A percentile compares a stretch with the other conserved stretches of the same genome.
Evolutionary conservation across 1,140 invertebrate genomes (phyloP).

Genomic region (Macrotrachela quadricornifera): DNA sequence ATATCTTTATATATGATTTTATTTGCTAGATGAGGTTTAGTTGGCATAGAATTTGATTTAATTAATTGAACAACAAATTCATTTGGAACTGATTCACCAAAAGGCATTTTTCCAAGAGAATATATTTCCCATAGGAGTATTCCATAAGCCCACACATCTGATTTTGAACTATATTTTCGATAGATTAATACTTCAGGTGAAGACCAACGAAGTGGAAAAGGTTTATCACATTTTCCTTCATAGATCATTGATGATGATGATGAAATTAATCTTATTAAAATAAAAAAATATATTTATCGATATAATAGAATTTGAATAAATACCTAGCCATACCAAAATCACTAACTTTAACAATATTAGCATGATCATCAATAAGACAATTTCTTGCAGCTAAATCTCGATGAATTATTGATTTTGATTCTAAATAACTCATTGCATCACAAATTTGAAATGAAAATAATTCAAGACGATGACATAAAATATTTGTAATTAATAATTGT

Average conservation of each 20-base stretch:
- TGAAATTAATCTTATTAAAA: too few relatives aligned
- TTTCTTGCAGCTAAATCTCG: slow-evolving; percentile 44
- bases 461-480: slow-evolving; percentile 75
- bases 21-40: too few relatives aligned
- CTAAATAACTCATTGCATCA: slow-evolving; percentile 93
- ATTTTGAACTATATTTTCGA: slow-evolving; percentile 95
- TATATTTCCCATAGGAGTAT: slow-evolving; percentile 98
- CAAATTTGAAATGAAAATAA: slow-evolving; percentile 51
- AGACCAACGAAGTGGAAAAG: slow-evolving; percentile 68
- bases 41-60: too few relatives aligned
- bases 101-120: slow-evolving; percentile 94
- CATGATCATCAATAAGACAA: slow-evolving; percentile 77
- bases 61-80: too few relatives aligned
- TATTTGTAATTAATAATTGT: slow-evolving; percentile 59
- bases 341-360: slow-evolving; percentile 21
- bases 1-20: too few relatives aligned
- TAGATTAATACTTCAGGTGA: slow-evolving; percentile 96
- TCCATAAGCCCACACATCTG: slow-evolving; percentile 99
- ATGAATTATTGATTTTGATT: slow-evolving; percentile 66
- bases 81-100: too few relatives aligned
- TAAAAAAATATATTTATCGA: too few relatives aligned
- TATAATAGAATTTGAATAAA: too few relatives aligned
- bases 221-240: too few relatives aligned
- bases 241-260: too few relatives aligned
- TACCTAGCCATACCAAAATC: too few relatives aligned